Evolutionary conservation across 2,888 invertebrate genomes (phyloP).

Genomic region (Harmothoe impar): DNA sequence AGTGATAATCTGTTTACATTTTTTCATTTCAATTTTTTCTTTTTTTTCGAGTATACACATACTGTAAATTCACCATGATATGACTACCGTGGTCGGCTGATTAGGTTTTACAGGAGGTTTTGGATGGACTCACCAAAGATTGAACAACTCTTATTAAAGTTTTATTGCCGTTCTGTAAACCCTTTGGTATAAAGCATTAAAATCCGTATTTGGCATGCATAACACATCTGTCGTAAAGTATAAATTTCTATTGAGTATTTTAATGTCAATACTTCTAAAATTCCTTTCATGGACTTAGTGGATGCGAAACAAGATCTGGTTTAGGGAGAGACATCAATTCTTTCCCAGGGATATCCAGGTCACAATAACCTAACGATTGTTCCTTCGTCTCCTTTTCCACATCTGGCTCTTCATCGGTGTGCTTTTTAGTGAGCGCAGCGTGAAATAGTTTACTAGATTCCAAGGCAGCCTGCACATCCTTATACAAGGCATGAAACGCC

Average conservation of each 20-base stretch:
- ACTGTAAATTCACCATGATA: too few species aligned
- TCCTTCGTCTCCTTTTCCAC: neutral
- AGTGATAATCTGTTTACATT: neutral
- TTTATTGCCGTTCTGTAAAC: too few species aligned
- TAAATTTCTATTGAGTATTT: too few species aligned
- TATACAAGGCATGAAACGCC: slow-evolving; percentile 50
- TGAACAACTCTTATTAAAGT: too few species aligned
- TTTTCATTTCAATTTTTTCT: neutral
- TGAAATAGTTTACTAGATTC: slow-evolving; percentile 55
- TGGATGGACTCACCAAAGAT: too few species aligned
- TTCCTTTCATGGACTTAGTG: neutral
- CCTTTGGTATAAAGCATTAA: too few species aligned
- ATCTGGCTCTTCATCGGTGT: neutral
- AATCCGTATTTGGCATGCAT: too few species aligned
- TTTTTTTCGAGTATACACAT: too few species aligned
- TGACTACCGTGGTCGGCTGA: too few species aligned
- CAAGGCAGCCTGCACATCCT: slow-evolving; percentile 60
- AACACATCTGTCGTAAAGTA: too few species aligned
- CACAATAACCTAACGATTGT: neutral
- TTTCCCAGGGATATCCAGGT: slow-evolving; percentile 7
- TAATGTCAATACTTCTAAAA: neutral
- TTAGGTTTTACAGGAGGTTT: too few species aligned
- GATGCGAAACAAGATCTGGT: slow-evolving; percentile 51
- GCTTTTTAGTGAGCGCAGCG: neutral
- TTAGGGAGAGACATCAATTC: slow-evolving; percentile 33